Percentiles rank a stretch among this genome's conserved stretches.
Evolutionary conservation across 2,797 vertebrate genomes (phyloP).

Genomic region (Crenuchus spilurus): DNA sequence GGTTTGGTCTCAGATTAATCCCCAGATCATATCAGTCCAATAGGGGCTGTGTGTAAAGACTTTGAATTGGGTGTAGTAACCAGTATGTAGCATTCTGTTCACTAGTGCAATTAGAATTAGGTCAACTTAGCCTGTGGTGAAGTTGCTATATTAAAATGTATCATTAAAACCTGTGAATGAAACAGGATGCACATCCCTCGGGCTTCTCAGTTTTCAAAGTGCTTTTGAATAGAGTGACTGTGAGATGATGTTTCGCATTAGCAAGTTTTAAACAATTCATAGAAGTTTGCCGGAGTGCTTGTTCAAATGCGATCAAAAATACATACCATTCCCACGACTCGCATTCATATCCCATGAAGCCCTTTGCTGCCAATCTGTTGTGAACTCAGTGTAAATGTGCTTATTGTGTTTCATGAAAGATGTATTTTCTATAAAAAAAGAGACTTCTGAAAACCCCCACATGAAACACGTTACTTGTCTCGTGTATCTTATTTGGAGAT

Average conservation of each 20-base stretch:
- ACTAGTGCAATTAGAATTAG: not conserved
- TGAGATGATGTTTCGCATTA: conserved; percentile 39
- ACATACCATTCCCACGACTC: conserved; percentile 40
- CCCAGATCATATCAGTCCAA: conserved; percentile 13
- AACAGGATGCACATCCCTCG: not conserved
- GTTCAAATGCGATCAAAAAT: conserved; percentile 49
- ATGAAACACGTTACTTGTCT: conserved; percentile 47
- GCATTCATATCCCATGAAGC: conserved; percentile 32
- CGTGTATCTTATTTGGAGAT: conserved; percentile 21
- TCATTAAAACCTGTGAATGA: not conserved
- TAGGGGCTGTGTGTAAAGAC: not conserved
- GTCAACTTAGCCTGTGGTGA: not conserved
- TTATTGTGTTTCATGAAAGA: conserved; percentile 53
- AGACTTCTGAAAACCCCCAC: too few relatives aligned
- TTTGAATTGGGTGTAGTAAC: not conserved
- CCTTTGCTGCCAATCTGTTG: conserved; percentile 31
- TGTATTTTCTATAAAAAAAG: conserved; percentile 33
- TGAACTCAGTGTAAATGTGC: conserved; percentile 29
- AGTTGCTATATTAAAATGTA: not conserved
- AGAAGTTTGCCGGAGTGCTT: conserved; percentile 27
- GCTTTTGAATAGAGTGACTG: conserved; percentile 23
- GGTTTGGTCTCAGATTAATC: conserved; percentile 14
- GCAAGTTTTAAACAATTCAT: conserved; percentile 39
- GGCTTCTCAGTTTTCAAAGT: conserved; percentile 11
- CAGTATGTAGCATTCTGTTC: not conserved